Base-by-base conservation (phyloP, 2,888 invertebrate species). In the Calameuta idolon region DNA sequence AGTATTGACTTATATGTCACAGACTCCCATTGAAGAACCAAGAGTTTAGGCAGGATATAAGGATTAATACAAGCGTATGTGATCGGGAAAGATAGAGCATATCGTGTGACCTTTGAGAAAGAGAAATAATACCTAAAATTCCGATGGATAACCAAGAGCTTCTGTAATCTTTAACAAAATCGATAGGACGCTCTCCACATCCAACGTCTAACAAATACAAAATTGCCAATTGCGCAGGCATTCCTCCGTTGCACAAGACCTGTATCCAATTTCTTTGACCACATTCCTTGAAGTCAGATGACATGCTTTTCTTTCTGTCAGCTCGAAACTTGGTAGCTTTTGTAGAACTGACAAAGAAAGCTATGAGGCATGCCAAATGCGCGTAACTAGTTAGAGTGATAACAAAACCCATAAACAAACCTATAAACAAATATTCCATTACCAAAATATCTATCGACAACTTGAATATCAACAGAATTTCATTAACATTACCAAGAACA, bases 191-290 rank as follows among this genome's bases (percentile, higher is more conserved):
- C 89, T 98, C 97, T 3, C 95, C 94, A 83, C 95, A 95, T 1
- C 97, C 97, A 78, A 95, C 94, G 91, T 97, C 97, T 81, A 97
- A 90, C 81, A 97, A 92, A 89, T 97, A 97, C 34, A 97, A 91
- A 68, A 97, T 87, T 0, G 95, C 95, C 75, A 97, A 91, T 87
- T 96, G 95, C 0, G 96, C 94, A 31, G 97, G 97, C 94, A 97
- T 96, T n/a, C 97, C 97, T 1, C 95, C 96, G 92, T 98, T 98
- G 89, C 97, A 97, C 0, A 98, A 90, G 11, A 97, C 97, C 92
- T 98, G 98, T 23, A 97, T 92, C 97, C 98, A 98, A 90, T 96
- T 97, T 81, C 98, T 94, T 90, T 96, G 96, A 0, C 97, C 97
- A 86, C 97, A 97, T 93, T 96, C 96, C 92, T 96, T 96, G 86